Evolutionary conservation across 1,140 invertebrate species (phyloP), one percentile per base, ranked within the genome.

Genomic region (Eupristina koningsbergeri): DNA sequence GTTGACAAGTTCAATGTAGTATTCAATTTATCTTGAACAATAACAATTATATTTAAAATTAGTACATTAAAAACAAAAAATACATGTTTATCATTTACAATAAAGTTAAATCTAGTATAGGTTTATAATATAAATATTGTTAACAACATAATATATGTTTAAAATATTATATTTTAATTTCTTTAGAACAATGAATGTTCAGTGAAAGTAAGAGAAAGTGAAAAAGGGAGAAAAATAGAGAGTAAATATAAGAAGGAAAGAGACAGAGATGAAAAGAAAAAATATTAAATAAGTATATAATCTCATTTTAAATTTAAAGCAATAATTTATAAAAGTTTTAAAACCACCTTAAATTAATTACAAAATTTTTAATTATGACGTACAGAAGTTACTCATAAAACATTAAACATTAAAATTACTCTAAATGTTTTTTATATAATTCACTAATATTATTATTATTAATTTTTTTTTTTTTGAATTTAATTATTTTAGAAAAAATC

Each of bases 381-480:
- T 53, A 53, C 9, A 53, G 17, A 53, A 53, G n/a, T 53, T 53
- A 45, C 9, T 29, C 50, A 61, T 19, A 34, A 22, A 58, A 50
- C 13, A 26, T 77, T 63, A n/a, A 77, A 3, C 29, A 78, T 78
- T 64, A 45, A 3, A 39, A 61, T 78, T 36, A 7, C 29, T 47
- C 45, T 47, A 61, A n/a, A 26, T 61, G 53, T 80, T 63, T 63
- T 80, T 69, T 26, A 80, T 67, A 29, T 29, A 26, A 80, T 29
- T 47, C 17, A n/a, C n/a, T n/a, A n/a, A n/a, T 47, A 29, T 13
- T 69, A 69, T 50, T 26, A 1, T 69, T 80, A 45, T 45, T n/a
- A 73, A 9, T 45, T 45, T n/a, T 13, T 45, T 45, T n/a, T 47
- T 45, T 73, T 45, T 26, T 39, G 15, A 41, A 45, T 45, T 73